Base-by-base conservation (phyloP, 2,113 vertebrate genomes). In the Apteryx mantelli region DNA sequence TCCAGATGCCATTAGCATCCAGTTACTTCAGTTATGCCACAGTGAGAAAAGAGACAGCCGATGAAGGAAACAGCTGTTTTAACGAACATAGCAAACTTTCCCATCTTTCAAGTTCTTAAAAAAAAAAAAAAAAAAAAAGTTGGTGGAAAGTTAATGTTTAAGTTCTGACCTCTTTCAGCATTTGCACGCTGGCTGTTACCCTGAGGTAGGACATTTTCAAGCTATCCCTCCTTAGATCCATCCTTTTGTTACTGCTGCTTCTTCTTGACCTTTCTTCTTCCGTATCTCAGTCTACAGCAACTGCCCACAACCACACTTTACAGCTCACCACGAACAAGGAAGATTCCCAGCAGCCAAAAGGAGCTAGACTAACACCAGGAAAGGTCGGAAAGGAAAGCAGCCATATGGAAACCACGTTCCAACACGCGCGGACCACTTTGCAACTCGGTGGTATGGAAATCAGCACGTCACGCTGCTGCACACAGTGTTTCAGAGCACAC, bases 181-280 rank as follows among this genome's bases (percentile, higher is more conserved):
- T 70, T 78, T 13, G 25, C 8, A 14, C 53, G 1, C 2, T 1
- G 78, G 13, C 48, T 50, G 19, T 32, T 32, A 1, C 7, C 64
- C 61, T 13, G 36, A 17, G 14, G 26, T 1, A 21, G 60, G 48
- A 34, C 4, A 7, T 19, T 77, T 12, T 46, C 11, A 66, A 2
- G 3, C 36, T 26, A 2, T 14, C 52, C 48, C n/a, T 28, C 26
- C n/a, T 74, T 38, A 28, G 25, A 38, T 20, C 11, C 25, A 28
- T 10, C 26, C 74, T 16, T 0, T 2, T 1, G 2, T 5, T 19
- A 34, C 0, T 56, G 71, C 40, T 20, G 28, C 0, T 68, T 21
- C 71, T 79, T 55, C 48, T 17, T 12, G n/a, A 2, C 42, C 64
- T 40, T 70, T 17, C 68, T 5, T 1, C 82, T 19, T 7, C 42